Conservation (phyloP, 2,113 vertebrate species). For the Nothocercus nigrocapillus region DNA sequence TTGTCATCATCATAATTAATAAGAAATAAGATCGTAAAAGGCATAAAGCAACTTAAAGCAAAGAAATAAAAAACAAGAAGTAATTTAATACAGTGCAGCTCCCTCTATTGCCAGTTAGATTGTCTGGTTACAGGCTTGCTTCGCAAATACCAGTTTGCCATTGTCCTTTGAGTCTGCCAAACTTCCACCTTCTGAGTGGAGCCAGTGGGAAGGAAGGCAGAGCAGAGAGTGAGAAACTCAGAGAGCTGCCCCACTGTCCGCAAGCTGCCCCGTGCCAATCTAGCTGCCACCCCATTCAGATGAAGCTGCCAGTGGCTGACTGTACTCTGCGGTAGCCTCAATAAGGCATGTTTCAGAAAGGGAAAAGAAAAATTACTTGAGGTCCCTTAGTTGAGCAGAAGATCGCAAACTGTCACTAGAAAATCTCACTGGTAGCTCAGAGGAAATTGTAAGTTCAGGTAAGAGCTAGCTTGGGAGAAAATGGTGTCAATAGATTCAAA, state of each 20-base stretch:
- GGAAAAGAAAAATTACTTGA: not conserved
- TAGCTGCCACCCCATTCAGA: constrained; percentile 36
- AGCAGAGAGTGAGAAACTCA: constrained; percentile 58
- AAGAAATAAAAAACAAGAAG: not conserved
- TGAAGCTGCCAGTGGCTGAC: constrained; percentile 46
- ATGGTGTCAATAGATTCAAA: not conserved
- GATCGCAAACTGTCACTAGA: constrained; percentile 18
- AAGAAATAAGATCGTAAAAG: not conserved
- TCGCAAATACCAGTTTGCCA: not conserved
- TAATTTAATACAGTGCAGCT: not conserved
- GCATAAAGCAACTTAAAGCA: not conserved
- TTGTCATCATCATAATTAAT: not conserved
- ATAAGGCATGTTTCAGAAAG: constrained; percentile 16
- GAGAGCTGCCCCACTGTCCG: constrained; percentile 55
- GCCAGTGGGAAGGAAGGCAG: constrained; percentile 27
- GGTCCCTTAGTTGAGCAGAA: constrained; percentile 9
- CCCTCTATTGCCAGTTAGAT: not conserved
- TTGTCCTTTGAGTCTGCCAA: constrained; percentile 29
- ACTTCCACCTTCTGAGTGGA: constrained; percentile 10
- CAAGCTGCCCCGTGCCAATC: constrained; percentile 28
- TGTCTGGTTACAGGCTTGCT: not conserved
- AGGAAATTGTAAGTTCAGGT: constrained; percentile 1
- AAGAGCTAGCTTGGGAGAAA: not conserved
- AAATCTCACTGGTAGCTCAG: constrained; percentile 13
- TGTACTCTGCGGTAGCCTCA: constrained; percentile 48